Evolutionary conservation across 2,888 invertebrate species (phyloP).

Genomic region (Opisthograptis luteolata): DNA sequence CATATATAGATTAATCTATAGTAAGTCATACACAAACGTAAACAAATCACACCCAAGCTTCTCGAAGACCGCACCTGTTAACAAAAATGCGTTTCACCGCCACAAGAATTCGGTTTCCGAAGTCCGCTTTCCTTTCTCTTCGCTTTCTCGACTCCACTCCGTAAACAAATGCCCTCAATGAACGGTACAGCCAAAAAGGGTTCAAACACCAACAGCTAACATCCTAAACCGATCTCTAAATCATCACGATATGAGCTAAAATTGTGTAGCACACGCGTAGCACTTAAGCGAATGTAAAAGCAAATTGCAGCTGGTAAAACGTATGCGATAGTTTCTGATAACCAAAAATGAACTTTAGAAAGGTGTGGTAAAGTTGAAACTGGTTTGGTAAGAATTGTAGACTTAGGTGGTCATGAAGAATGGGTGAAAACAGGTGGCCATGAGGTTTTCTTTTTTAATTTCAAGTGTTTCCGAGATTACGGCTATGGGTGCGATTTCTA

Average conservation of each 20-base stretch:
- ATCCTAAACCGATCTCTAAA: not conserved
- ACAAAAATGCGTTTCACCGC: constrained; percentile 66
- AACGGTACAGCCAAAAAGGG: constrained; percentile 5
- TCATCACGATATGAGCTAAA: not conserved
- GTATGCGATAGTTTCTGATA: not conserved
- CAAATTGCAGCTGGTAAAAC: not conserved
- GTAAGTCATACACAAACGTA: constrained; percentile 14
- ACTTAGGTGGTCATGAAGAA: not conserved
- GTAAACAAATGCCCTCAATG: constrained; percentile 68
- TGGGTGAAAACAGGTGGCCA: constrained; percentile 53
- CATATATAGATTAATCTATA: no score
- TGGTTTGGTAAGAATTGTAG: not conserved
- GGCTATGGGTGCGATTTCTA: not conserved
- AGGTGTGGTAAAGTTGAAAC: not conserved
- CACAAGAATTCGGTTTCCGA: constrained; percentile 68
- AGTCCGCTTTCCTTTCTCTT: constrained; percentile 69
- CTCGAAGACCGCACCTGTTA: constrained; percentile 34
- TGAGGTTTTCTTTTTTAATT: constrained; percentile 56
- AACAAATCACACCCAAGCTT: constrained; percentile 19
- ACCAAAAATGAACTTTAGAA: not conserved
- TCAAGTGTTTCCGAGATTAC: constrained; percentile 39
- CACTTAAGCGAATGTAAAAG: constrained; percentile 9
- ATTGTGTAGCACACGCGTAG: not conserved
- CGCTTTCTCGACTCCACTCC: constrained; percentile 67
- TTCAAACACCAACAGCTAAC: not conserved